These are phyloP conservation scores for Athrips mouffetella DNA, from an alignment of 2,888 invertebrate genomes.

Conservation along the genomic window DNA sequence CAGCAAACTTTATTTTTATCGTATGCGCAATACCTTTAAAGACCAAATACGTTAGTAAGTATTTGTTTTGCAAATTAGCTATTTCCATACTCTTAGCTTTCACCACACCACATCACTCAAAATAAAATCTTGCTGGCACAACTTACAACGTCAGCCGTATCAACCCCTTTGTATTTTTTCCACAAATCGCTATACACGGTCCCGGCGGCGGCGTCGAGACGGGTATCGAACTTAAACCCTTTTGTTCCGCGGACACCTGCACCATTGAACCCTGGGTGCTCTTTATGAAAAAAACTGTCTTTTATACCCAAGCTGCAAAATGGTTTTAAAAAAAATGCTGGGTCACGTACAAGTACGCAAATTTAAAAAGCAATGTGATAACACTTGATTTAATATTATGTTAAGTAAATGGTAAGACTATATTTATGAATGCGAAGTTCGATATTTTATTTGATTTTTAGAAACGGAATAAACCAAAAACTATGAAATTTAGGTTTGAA, in stretches of 20 bases:
- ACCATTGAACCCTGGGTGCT: slow-evolving; percentile 67
- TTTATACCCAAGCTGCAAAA: not conserved
- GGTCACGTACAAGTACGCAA: too few species aligned
- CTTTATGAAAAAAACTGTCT: slow-evolving; percentile 37
- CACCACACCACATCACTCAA: not conserved
- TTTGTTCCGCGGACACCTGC: slow-evolving; percentile 72
- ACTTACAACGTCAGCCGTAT: not conserved
- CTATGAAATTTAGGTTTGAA: too few species aligned
- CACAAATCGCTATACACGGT: slow-evolving; percentile 52
- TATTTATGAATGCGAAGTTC: slow-evolving; percentile 1
- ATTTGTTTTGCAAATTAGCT: too few species aligned
- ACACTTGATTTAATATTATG: too few species aligned
- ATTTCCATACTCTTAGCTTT: too few species aligned
- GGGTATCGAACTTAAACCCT: slow-evolving; percentile 64
- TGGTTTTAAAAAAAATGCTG: not conserved
- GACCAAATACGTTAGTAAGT: too few species aligned
- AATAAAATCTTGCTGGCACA: not conserved
- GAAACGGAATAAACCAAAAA: too few species aligned
- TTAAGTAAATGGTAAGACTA: too few species aligned
- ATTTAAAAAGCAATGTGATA: too few species aligned
- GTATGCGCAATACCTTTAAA: too few species aligned
- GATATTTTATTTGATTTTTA: not conserved
- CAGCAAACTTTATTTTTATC: too few species aligned
- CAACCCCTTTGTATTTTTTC: slow-evolving; percentile 10
- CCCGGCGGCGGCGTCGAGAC: slow-evolving; percentile 36